Percentiles rank a stretch among this genome's conserved stretches.
These are phyloP conservation scores for Propithecus coquereli DNA, from an alignment of 2,113 vertebrate species.

Conservation along the genomic window DNA sequence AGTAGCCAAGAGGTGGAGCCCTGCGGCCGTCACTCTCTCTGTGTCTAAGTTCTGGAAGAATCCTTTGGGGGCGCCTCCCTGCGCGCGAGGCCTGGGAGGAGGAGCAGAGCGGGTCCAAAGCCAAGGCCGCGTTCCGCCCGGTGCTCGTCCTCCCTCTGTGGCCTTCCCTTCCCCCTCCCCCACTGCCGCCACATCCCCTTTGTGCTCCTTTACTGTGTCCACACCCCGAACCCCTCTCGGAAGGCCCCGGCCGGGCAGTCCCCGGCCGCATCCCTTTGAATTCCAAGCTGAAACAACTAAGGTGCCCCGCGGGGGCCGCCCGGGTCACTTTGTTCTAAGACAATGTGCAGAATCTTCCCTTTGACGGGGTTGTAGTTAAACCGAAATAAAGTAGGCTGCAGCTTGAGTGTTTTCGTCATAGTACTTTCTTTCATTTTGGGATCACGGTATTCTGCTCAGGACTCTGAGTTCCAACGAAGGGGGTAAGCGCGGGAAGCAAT, in stretches of 20 bases:
- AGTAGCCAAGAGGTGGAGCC: not conserved
- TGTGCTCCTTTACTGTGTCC: too few species aligned
- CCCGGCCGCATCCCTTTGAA: not conserved
- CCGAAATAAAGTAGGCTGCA: not conserved
- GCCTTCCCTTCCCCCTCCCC: too few species aligned
- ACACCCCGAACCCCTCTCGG: too few species aligned
- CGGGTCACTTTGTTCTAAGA: not conserved
- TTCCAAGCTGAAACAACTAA: not conserved
- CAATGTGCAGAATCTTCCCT: not conserved
- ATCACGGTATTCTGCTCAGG: not conserved
- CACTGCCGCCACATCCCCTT: not conserved
- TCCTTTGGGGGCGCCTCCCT: not conserved
- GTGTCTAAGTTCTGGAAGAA: not conserved
- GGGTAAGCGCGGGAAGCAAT: accelerated
- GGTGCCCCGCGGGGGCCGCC: too few species aligned
- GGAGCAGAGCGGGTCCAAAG: not conserved
- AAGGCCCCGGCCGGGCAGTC: too few species aligned
- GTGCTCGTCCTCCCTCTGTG: too few species aligned
- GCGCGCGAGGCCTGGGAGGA: not conserved
- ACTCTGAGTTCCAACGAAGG: not conserved
- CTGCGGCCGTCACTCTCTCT: not conserved
- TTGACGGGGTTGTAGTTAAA: not conserved
- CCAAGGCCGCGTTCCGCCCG: not conserved
- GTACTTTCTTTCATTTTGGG: not conserved
- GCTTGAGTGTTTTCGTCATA: not conserved